These are phyloP conservation scores for Motacilla tschutschensis DNA, from an alignment of 2,113 vertebrate species.

Conservation along the genomic window DNA sequence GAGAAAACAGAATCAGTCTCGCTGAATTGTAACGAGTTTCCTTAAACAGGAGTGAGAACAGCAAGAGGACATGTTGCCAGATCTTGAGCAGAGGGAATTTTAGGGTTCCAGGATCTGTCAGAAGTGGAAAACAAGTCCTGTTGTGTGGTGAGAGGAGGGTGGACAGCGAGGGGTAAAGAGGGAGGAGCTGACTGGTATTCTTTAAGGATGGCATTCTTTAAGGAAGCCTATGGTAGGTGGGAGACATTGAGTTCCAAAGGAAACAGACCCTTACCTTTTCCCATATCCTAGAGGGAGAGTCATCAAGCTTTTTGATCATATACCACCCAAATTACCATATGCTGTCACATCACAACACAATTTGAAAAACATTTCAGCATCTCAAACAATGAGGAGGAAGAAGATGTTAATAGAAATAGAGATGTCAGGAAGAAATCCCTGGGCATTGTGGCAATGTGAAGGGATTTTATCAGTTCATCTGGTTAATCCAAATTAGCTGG, in stretches of 20 bases:
- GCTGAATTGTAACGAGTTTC: neutral
- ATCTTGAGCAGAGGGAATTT: neutral
- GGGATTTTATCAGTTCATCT: neutral
- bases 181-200: neutral
- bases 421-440: neutral
- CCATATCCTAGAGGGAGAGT: neutral
- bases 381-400: neutral
- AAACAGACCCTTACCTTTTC: neutral
- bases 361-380: neutral
- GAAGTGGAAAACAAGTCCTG: neutral
- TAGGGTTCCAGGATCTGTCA: neutral
- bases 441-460: neutral
- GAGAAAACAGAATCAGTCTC: neutral
- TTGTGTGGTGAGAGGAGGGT: neutral
- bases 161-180: neutral
- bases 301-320: neutral
- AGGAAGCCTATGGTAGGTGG: fast-evolving
- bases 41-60: neutral
- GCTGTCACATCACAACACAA: neutral
- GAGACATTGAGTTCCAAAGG: neutral
- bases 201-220: neutral
- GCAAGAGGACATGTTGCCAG: neutral
- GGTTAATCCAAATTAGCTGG: neutral
- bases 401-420: neutral
- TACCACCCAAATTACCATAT: neutral